A percentile compares a stretch with the other conserved stretches of the same genome.
Conservation (phyloP, 1,140 invertebrate genomes). For the Drosophila nasuta region DNA sequence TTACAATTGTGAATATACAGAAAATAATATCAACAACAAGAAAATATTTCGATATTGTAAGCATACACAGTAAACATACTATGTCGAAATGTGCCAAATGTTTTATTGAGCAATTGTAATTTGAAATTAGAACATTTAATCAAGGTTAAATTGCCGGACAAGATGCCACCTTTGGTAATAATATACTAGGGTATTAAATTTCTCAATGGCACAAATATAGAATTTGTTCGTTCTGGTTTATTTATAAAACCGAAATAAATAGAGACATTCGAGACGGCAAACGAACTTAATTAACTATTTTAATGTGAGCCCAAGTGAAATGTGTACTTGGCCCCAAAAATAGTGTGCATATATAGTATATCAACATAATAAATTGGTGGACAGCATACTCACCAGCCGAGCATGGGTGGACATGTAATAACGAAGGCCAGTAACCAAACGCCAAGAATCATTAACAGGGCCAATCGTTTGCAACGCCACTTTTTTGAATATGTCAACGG, state of each 20-base stretch:
- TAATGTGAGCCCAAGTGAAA: constrained; percentile 5
- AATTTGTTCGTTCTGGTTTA: background rate
- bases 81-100: too few relatives aligned
- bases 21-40: too few relatives aligned
- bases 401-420: constrained; percentile 93
- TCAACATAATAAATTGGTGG: constrained; percentile 6
- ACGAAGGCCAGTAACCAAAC: constrained; percentile 93
- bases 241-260: constrained; percentile 15
- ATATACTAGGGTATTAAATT: background rate
- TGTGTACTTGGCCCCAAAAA: constrained; percentile 9
- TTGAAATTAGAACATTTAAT: too few relatives aligned
- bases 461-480: constrained; percentile 91
- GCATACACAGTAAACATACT: too few relatives aligned
- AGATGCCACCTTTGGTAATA: background rate
- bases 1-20: too few relatives aligned
- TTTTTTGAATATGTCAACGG: constrained; percentile 92
- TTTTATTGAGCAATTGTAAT: too few relatives aligned
- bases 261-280: constrained; percentile 3
- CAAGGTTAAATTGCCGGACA: background rate
- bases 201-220: background rate
- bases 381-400: constrained; percentile 89
- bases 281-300: constrained; percentile 18
- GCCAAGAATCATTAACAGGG: constrained; percentile 91
- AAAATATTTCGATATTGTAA: too few relatives aligned
- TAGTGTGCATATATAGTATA: constrained; percentile 6